A percentile compares a stretch with the other conserved stretches of the same genome.
Conservation (phyloP, 2,113 vertebrate species). For the Lycaon pictus region DNA sequence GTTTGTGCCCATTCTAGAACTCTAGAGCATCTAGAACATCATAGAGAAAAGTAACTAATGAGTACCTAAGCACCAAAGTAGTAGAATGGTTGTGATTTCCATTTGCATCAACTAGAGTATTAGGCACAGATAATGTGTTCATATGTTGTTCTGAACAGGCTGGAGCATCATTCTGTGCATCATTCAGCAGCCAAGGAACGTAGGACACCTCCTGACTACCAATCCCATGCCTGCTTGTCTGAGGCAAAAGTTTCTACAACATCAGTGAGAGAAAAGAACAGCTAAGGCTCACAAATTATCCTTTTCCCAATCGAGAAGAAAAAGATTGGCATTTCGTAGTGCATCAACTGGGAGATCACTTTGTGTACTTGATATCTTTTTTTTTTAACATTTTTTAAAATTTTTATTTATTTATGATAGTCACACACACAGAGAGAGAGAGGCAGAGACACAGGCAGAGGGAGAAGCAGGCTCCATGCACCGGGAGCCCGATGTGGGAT, state of each 20-base stretch:
- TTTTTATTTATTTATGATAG: too few relatives aligned
- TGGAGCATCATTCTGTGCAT: neutral
- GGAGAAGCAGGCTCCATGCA: too few relatives aligned
- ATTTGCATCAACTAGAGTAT: neutral
- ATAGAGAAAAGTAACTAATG: neutral
- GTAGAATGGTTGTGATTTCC: neutral
- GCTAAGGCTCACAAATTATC: neutral
- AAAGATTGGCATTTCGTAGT: neutral
- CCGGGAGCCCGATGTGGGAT: too few relatives aligned
- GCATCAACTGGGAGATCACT: neutral
- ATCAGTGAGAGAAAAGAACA: neutral
- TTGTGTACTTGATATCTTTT: neutral
- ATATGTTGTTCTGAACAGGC: neutral
- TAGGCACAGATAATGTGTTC: neutral
- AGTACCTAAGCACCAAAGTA: neutral
- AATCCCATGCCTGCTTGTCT: neutral
- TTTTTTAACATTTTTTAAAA: too few relatives aligned
- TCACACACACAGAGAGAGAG: too few relatives aligned
- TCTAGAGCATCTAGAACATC: neutral
- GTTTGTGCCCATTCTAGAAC: conserved; percentile 11
- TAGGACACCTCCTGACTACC: neutral
- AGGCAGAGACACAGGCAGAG: too few relatives aligned
- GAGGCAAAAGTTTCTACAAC: neutral
- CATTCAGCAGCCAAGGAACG: neutral
- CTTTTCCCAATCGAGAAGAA: neutral